Conservation (phyloP, 2,888 invertebrate species). For the Melinaea menophilus region DNA sequence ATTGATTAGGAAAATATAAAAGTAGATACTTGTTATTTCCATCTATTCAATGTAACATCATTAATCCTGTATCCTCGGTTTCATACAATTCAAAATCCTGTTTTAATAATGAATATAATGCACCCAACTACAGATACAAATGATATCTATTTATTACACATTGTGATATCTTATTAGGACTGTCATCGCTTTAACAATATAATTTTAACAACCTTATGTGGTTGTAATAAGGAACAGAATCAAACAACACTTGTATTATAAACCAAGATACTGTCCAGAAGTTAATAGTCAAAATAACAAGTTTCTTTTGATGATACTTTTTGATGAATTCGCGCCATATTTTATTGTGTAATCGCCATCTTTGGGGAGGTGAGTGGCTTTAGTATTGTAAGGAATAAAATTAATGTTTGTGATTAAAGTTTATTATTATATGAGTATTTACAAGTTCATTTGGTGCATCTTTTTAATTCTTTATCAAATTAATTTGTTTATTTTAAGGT, state of each 20-base stretch:
- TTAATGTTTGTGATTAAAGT: no score
- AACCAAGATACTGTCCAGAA: constrained; percentile 50
- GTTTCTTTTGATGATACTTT: constrained; percentile 37
- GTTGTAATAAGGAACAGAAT: constrained; percentile 12
- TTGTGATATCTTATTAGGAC: constrained; percentile 40
- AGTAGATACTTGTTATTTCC: background rate
- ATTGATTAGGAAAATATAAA: background rate
- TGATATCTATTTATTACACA: constrained; percentile 43
- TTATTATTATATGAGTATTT: no score
- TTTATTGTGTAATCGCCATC: constrained; percentile 27
- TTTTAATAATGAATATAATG: constrained; percentile 15
- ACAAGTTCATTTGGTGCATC: no score
- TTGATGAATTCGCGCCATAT: constrained; percentile 43
- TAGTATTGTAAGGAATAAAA: no score
- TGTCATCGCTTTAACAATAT: constrained; percentile 35
- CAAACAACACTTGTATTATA: constrained; percentile 6
- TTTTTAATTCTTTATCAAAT: no score
- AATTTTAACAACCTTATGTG: constrained; percentile 4
- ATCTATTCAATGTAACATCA: constrained; percentile 2
- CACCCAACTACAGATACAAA: constrained; percentile 32
- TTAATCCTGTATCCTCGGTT: background rate
- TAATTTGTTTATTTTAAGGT: no score
- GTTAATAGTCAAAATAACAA: constrained; percentile 53
- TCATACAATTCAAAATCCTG: background rate
- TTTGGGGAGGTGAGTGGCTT: no score